These are phyloP conservation scores for Prinia subflava DNA, from an alignment of 2,113 vertebrate species.

Conservation along the genomic window DNA sequence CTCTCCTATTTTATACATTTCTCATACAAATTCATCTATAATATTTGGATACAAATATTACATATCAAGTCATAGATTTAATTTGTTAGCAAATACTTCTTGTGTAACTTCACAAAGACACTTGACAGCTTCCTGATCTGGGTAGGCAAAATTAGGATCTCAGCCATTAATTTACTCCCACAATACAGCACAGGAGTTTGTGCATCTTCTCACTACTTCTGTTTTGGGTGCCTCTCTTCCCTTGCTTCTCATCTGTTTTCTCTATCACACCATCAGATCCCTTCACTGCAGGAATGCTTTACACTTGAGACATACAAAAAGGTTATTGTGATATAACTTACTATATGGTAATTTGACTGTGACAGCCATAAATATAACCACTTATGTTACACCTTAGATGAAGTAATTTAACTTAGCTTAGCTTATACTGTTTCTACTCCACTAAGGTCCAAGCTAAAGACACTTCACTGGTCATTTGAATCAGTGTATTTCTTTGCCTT, in stretches of 20 bases:
- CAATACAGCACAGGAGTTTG: not conserved
- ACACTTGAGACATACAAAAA: not conserved
- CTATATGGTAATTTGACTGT: not conserved
- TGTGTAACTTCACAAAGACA: not conserved
- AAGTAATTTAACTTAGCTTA: not conserved
- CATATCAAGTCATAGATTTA: not conserved
- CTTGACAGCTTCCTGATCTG: not conserved
- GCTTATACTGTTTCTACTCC: not conserved
- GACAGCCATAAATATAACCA: not conserved
- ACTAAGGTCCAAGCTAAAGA: not conserved
- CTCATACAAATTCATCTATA: not conserved
- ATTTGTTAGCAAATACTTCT: not conserved
- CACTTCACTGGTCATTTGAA: not conserved
- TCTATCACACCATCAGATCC: not conserved
- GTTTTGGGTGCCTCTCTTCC: not conserved
- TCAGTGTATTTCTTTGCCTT: not conserved
- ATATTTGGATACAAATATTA: not conserved
- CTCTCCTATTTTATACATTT: not conserved
- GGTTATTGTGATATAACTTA: not conserved
- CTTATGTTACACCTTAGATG: not conserved
- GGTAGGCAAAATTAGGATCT: not conserved
- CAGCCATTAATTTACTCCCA: not conserved
- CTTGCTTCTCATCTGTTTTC: not conserved
- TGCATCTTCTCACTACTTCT: not conserved
- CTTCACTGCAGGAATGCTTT: not conserved